Base-by-base conservation (phyloP, 2,113 vertebrate genomes). In the Seriola rivoliana region DNA sequence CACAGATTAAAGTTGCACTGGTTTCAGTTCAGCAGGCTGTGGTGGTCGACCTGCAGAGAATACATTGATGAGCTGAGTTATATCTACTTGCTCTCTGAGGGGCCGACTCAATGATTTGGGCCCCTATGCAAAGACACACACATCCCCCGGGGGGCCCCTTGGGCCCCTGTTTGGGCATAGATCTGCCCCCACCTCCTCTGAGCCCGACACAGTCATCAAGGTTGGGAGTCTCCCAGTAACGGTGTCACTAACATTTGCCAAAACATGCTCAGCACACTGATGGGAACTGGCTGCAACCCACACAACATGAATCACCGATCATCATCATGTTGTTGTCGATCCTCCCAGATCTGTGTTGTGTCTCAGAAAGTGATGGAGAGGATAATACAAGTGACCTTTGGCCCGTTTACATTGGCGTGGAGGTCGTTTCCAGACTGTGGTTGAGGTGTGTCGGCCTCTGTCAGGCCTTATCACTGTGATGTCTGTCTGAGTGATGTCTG, bases 281-380 rank as follows among this genome's bases (percentile, higher is more conserved):
- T 44, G 19, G 25, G 21, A 80, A 32, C n/a, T 76, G 29, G n/a
- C 54, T 48, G 9, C 54, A 68, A 8, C 13, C 8, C 32, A 19
- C n/a, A 65, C 6, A 58, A 44, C 8, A 59, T 59, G 48, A 82
- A 57, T 67, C 73, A 77, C 68, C 57, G 21, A 19, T 9, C 2
- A 48, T 29, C 29, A 29, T 29, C 29, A 29, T 29, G 29, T 29
- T 29, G 29, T 29, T 29, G 29, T 29, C 29, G 2, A 29, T 29
- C 29, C 29, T 29, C 29, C 29, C 29, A 29, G 29, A 29, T 29
- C 29, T 29, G 29, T 29, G 29, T 29, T 29, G 29, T 29, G 29
- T 29, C 29, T 29, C 29, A 29, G 29, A 29, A 29, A 29, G 29
- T 29, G 29, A 29, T 29, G 29, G 29, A 29, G 29, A 29, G 29